Evolutionary conservation across 2,797 vertebrate species (phyloP), one percentile per base, ranked within the genome.

Genomic region (Semaprochilodus insignis): DNA sequence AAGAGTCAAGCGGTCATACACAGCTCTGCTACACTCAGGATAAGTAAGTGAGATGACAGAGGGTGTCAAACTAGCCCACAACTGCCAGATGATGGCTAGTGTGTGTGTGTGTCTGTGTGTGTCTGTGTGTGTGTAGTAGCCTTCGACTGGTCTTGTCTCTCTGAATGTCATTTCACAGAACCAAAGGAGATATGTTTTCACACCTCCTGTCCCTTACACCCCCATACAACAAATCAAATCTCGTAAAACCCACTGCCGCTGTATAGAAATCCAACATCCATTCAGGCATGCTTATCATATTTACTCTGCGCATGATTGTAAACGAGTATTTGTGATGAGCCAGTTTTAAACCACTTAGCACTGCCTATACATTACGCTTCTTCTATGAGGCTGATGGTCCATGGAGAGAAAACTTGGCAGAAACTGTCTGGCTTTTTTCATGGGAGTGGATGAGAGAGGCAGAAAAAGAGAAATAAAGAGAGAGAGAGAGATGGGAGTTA

Each of bases 31-130:
- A 55, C 54, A 62, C 59, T 71, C 78, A 52, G 60, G 78, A 77
- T 85, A 81, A 77, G 67, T 77, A 85, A 81, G 83, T 73, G 83
- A 77, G 77, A 78, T 81, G 83, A 76, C 83, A 73, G 78, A 65
- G 25, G 2, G 59, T 85, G 74, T 85, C 83, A 81, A 74, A 85
- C 66, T 77, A 57, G 36, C 69, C 48, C 40, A 77, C 83, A 84
- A 59, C 57, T 84, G 83, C 62, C 82, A 60, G 70, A 79, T 69
- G 54, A 84, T 76, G 79, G 69, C 72, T 69, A 48, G 40, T 14
- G 60, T 23, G 48, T 54, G 60, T 23, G 62, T 77, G 60, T 52
- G 23, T 77, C 10, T 54, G 40, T 34, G 75, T 77, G 60, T 52
- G 25, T 65, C n/a, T 27, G 40, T 34, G 48, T 54, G n/a, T 55